Evolutionary conservation across 2,797 vertebrate species (phyloP), one percentile per base, ranked within the genome.

Genomic region (Neosilurus hyrtlii): DNA sequence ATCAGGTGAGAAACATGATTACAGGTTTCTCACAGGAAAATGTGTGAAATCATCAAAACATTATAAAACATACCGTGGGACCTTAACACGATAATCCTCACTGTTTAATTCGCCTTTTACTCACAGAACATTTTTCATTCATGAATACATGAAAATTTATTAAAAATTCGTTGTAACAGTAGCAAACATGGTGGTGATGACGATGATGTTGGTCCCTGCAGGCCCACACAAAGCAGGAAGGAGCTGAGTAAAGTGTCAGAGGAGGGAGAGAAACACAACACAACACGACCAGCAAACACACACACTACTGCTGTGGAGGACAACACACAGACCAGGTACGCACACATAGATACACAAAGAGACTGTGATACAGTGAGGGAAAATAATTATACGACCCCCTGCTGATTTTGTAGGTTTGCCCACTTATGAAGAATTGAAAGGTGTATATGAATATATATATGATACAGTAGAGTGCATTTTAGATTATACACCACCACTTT

Each of bases 161-260:
- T 22, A 35, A 35, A 57, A 26, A 49, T 75, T 61, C 37, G 37
- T 37, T 5, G 3, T 37, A n/a, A 12, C 3, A 20, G 2, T 72
- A 35, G 16, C 7, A 14, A 22, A 30, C n/a, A 54, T 16, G 16
- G 0, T 59, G 30, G 3, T 15, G 8, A 52, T 71, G 24, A 2
- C 87, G 65, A 68, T 77, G 54, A 51, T 16, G 6, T 9, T 18
- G 78, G 49, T 70, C 67, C 35, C 22, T 62, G 3, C 88, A 95
- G 94, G 82, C 93, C 92, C 0, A 91, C 92, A 75, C 57, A 84
- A 14, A 88, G 91, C 51, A 92, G 93, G 68, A 95, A 95, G 79
- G 94, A 94, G 70, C 89, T 95, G 1, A 93, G 93, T 0, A 98
- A 96, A 88, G 90, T 96, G 81, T 93, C 90, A 0, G 97, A 99